Base-by-base conservation (phyloP, 2,113 vertebrate species). In the Andinoacara biseriatus region DNA sequence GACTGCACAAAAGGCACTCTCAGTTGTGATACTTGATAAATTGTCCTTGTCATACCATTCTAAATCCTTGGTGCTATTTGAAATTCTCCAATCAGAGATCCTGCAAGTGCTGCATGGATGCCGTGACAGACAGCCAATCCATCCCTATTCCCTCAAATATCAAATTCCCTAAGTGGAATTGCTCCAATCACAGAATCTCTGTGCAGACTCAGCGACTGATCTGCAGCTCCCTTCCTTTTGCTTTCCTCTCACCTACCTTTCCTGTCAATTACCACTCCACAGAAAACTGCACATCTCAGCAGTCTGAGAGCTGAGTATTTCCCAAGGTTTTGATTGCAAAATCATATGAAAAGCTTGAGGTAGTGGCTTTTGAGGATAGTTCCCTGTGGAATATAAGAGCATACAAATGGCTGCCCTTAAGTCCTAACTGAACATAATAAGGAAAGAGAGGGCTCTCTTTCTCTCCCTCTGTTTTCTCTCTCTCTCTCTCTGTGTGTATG, bases 201-300 rank as follows among this genome's bases (percentile, higher is more conserved):
- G 78, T 90, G 88, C 91, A 89, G 82, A 91, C 80, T 89, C 84
- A 88, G 90, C 85, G 54, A 85, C 90, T 81, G 87, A 54, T 65
- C 4, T 35, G 78, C 72, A 72, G 67, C 74, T 83, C 72, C 80
- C 75, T 91, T 63, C 76, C 81, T 86, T 58, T 82, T 77, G 49
- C 57, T 80, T 87, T 77, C 62, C 69, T 85, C 85, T 86, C 69
- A 84, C 86, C 80, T 81, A 60, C 79, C 62, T 85, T 89, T 89
- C 74, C 89, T 93, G 91, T 91, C 93, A 93, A 90, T 94, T 94
- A 93, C 77, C 38, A 69, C 59, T 79, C 59, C 81, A 87, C 62
- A 67, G 80, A 88, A 92, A 91, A 91, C 59, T 89, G 89, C 84
- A 60, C 69, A 79, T 78, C 76, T 94, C 88, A 91, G 92, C 92